Conservation (phyloP, 2,113 vertebrate genomes). For the Mormoops blainvillei region DNA sequence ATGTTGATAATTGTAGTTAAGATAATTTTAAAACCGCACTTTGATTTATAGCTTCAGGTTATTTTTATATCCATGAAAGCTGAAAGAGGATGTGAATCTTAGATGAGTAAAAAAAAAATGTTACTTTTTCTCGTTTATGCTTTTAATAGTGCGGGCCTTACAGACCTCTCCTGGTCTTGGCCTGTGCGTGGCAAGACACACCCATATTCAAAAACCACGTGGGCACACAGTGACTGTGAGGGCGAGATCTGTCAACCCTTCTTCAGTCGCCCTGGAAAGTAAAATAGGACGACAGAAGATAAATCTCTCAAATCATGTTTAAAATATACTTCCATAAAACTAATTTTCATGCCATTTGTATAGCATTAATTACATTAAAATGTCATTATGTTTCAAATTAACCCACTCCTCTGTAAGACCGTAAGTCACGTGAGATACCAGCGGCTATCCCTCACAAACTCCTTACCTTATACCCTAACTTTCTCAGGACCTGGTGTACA, state of each 20-base stretch:
- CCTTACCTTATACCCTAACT: neutral
- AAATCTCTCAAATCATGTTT: slow-evolving; percentile 41
- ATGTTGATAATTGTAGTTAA: neutral
- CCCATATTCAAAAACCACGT: slow-evolving; percentile 47
- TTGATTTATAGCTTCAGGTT: slow-evolving; percentile 10
- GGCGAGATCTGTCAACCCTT: neutral
- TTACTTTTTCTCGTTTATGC: slow-evolving; percentile 31
- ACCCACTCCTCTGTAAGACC: neutral
- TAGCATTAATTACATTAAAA: slow-evolving; percentile 4
- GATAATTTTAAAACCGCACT: slow-evolving; percentile 39
- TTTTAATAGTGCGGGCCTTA: slow-evolving; percentile 41
- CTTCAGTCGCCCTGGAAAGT: neutral
- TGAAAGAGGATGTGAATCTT: slow-evolving; percentile 46
- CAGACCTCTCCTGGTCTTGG: neutral
- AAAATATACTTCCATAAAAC: neutral
- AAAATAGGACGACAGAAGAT: slow-evolving; percentile 34
- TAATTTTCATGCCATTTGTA: neutral
- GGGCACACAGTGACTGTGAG: neutral
- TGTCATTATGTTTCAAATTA: slow-evolving; percentile 8
- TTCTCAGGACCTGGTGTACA: neutral
- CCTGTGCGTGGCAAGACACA: slow-evolving; percentile 29
- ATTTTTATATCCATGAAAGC: slow-evolving; percentile 24
- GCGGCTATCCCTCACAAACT: neutral
- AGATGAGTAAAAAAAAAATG: slow-evolving; percentile 29
- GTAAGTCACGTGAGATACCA: neutral